phyloP scores from a whole-genome alignment of 2,797 vertebrate genomes.

The Malacoraja senta region DNA sequence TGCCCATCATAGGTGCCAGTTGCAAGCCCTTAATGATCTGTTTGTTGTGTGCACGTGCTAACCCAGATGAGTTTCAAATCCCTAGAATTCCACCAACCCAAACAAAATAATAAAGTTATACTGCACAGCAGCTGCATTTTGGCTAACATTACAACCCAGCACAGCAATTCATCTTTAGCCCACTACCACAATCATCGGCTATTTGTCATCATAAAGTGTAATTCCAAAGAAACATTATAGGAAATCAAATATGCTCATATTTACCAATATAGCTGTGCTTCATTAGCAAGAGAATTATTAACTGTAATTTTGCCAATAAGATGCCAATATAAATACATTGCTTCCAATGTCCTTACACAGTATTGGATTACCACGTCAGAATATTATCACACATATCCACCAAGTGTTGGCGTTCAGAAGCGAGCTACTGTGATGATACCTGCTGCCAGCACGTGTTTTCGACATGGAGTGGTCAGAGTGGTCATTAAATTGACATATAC shows the following conservation, averaged over 20 bases:
- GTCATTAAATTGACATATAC: background rate
- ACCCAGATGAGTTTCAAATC: background rate
- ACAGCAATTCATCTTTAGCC: background rate
- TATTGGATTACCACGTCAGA: background rate
- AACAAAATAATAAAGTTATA: background rate
- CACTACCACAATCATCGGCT: background rate
- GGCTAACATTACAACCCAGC: constrained; percentile 3
- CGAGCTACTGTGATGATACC: no score
- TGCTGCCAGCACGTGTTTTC: background rate
- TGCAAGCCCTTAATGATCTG: background rate
- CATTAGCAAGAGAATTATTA: background rate
- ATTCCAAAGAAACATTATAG: background rate
- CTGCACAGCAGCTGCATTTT: background rate
- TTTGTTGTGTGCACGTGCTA: background rate
- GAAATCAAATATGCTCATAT: background rate
- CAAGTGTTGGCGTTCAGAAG: background rate
- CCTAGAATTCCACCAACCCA: background rate
- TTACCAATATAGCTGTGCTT: background rate
- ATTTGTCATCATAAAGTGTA: background rate
- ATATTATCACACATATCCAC: background rate
- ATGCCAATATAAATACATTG: background rate
- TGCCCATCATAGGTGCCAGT: background rate
- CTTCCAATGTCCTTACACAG: background rate
- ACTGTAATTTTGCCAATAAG: background rate
- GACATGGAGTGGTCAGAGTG: background rate